These are phyloP conservation scores for Mastacembelus armatus DNA, from an alignment of 2,797 vertebrate species.

Conservation along the genomic window DNA sequence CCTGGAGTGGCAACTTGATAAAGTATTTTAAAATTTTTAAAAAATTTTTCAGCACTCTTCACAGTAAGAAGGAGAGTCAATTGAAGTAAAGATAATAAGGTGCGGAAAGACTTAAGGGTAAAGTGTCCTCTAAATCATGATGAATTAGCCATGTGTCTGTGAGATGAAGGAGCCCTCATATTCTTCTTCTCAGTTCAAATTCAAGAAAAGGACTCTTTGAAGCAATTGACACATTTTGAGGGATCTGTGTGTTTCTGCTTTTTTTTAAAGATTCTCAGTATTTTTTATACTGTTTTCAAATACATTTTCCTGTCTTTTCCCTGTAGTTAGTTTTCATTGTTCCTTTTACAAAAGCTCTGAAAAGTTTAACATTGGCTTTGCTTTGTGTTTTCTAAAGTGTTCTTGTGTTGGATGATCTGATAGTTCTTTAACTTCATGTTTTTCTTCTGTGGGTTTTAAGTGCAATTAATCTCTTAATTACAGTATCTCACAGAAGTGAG, in stretches of 20 bases:
- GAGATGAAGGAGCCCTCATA: conserved; percentile 28
- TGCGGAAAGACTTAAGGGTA: conserved; percentile 6
- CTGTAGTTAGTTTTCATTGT: conserved; percentile 10
- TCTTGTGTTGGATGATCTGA: conserved; percentile 3
- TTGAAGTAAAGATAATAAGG: conserved; percentile 13
- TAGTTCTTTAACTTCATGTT: too few species aligned
- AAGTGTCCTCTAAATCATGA: conserved; percentile 18
- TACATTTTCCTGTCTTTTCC: background rate
- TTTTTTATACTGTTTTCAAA: conserved; percentile 7
- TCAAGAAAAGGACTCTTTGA: conserved; percentile 17
- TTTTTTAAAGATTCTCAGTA: background rate
- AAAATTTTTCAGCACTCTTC: background rate
- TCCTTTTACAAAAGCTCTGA: background rate
- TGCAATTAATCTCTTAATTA: too few species aligned
- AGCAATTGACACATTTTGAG: conserved; percentile 16
- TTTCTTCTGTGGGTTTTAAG: too few species aligned
- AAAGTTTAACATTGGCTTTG: background rate
- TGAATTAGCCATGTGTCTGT: conserved; percentile 20
- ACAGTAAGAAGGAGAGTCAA: background rate
- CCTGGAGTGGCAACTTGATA: background rate
- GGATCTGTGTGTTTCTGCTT: conserved; percentile 13
- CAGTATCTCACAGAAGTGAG: too few species aligned
- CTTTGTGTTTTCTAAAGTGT: background rate
- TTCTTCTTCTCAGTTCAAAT: conserved; percentile 29
- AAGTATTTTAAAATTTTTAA: background rate